phyloP scores from a whole-genome alignment of 2,888 invertebrate genomes.

The Oscheius sp. region DNA sequence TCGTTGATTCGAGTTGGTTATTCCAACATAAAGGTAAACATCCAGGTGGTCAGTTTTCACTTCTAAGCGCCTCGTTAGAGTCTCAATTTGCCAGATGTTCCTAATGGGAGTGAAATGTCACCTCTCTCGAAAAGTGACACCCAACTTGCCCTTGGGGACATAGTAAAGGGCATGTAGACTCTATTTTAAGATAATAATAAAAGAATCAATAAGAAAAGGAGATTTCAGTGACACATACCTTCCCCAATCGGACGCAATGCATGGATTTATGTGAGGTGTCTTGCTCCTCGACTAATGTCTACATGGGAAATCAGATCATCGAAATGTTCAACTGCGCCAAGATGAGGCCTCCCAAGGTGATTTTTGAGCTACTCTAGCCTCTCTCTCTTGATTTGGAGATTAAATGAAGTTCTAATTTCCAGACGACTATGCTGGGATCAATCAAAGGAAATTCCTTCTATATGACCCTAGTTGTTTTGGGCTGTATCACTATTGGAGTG shows the following conservation, averaged over 20 bases:
- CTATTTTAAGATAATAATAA: too few species aligned
- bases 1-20: too few species aligned
- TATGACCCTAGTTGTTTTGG: conserved; percentile 34
- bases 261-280: conserved; percentile 29
- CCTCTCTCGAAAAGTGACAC: conserved; percentile 14
- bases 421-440: conserved; percentile 26
- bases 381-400: neutral
- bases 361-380: neutral
- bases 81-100: conserved; percentile 12
- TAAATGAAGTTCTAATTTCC: neutral
- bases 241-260: conserved; percentile 31
- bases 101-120: conserved; percentile 26
- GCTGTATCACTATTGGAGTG: conserved; percentile 26
- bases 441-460: conserved; percentile 33
- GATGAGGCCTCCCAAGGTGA: conserved; percentile 32
- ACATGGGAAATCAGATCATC: conserved; percentile 26
- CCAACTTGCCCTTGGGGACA: neutral
- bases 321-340: conserved; percentile 34
- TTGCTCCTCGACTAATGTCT: conserved; percentile 29
- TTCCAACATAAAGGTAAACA: neutral
- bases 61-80: neutral
- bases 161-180: too few species aligned
- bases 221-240: conserved; percentile 33
- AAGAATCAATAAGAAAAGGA: neutral
- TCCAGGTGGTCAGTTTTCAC: conserved; percentile 1